Base-by-base conservation (phyloP, 2,888 invertebrate species). In the Masnerella sp. region DNA sequence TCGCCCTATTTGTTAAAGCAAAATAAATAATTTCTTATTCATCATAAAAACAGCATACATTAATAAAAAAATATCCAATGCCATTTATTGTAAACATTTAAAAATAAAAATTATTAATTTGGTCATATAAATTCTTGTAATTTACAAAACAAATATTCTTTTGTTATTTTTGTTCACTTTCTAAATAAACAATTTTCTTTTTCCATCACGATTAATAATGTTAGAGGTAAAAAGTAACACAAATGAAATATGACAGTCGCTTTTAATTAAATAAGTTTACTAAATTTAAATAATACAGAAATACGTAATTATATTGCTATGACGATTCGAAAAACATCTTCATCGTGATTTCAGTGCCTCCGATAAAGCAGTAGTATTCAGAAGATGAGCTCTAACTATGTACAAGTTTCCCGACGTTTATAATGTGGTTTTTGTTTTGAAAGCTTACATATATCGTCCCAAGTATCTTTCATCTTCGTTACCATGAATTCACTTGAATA, bases 301-400 rank as follows among this genome's bases (percentile, higher is more conserved):
- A 81, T 82, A 80, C 82, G 81, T 80, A 82, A 79, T 80, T 81
- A 81, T 82, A 82, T 82, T 82, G 82, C 81, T 82, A 81, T 82
- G 81, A 81, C 81, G 76, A 79, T 82, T 81, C 80, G 79, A 81
- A 78, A 79, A 81, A 77, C 80, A 78, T 80, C 78, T 78, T 80
- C 78, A 77, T 78, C 79, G 78, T 78, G 79, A 81, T 81, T 81
- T 79, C 81, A 58, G 70, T 78, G 77, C 77, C 77, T 73, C 76
- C 78, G 71, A 77, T 75, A 65, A 65, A 74, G 74, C 69, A 74
- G 58, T 65, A 52, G 64, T 74, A 74, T 59, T 69, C 64, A 64
- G 73, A 68, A 71, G 59, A 69, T 74, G 74, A 74, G 74, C 68
- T 62, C 69, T 73, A 73, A 62, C 68, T 74, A 74, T 74, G 62